A percentile compares a stretch with the other conserved stretches of the same genome.
These are phyloP conservation scores for Trachelus tabidus DNA, from an alignment of 2,888 invertebrate species.

Conservation along the genomic window DNA sequence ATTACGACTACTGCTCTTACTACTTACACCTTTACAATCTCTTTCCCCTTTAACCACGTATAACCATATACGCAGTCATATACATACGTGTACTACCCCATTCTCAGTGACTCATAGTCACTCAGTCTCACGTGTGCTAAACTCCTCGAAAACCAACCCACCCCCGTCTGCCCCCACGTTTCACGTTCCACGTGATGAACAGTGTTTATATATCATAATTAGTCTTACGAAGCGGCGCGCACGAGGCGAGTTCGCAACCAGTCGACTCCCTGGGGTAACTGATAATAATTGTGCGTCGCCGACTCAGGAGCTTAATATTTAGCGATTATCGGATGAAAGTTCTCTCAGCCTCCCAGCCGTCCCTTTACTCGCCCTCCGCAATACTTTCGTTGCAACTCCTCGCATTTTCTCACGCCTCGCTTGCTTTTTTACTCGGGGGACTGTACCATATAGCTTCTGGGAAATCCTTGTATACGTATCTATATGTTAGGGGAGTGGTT, in stretches of 20 bases:
- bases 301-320: not conserved
- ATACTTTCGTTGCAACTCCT: not conserved
- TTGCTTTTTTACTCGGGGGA: not conserved
- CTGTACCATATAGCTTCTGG: not conserved
- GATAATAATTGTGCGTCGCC: constrained; percentile 35
- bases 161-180: constrained; percentile 7
- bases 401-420: not conserved
- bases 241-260: constrained; percentile 10
- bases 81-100: not conserved
- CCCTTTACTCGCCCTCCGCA: not conserved
- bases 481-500: not conserved
- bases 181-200: constrained; percentile 38
- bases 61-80: not conserved
- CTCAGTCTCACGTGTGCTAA: not conserved
- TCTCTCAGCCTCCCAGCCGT: not conserved
- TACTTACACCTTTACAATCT: not conserved
- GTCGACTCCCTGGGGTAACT: constrained; percentile 26
- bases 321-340: not conserved
- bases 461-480: not conserved
- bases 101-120: not conserved
- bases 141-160: not conserved
- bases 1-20: not conserved
- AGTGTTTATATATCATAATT: constrained; percentile 46
- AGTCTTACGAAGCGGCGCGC: constrained; percentile 28
- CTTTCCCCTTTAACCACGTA: not conserved